Conservation (phyloP, 2,888 invertebrate genomes). For the Drosophila quasianomalipes region DNA sequence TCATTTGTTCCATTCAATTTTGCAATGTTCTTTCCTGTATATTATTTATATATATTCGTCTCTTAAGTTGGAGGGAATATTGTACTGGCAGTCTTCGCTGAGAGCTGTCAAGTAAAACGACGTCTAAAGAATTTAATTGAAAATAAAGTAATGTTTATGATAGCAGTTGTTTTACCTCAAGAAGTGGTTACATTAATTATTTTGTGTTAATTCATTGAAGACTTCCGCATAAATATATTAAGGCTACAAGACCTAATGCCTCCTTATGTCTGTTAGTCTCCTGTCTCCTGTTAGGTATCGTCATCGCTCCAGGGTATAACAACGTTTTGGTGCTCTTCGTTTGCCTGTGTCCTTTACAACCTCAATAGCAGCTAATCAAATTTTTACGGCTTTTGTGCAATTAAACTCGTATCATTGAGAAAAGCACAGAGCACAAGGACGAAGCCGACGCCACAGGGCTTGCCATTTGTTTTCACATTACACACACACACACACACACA, state of each 20-base stretch:
- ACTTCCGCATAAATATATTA: not conserved
- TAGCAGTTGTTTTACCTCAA: not conserved
- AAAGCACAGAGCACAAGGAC: slow-evolving; percentile 9
- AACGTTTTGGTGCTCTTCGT: not conserved
- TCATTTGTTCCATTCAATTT: not conserved
- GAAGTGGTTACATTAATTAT: not conserved
- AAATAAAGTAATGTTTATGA: not conserved
- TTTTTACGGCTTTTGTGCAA: slow-evolving; percentile 53
- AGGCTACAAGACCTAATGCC: not conserved
- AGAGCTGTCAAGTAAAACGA: not conserved
- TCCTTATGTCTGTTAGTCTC: not conserved
- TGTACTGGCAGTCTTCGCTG: not conserved
- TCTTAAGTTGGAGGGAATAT: not conserved
- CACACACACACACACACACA: slow-evolving; percentile 23
- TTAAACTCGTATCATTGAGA: slow-evolving; percentile 49
- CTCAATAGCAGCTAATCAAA: slow-evolving; percentile 50
- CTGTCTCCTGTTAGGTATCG: not conserved
- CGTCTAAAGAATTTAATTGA: not conserved
- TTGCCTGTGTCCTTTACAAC: not conserved
- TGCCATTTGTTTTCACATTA: slow-evolving; percentile 65
- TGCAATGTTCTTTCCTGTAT: not conserved
- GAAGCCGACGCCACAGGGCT: not conserved
- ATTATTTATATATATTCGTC: not conserved
- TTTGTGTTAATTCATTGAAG: not conserved
- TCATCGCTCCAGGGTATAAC: slow-evolving; percentile 5